Percentiles rank a stretch among this genome's conserved stretches.
Evolutionary conservation across 2,113 vertebrate genomes (phyloP).

Genomic region (Phylloscopus trochiloides): DNA sequence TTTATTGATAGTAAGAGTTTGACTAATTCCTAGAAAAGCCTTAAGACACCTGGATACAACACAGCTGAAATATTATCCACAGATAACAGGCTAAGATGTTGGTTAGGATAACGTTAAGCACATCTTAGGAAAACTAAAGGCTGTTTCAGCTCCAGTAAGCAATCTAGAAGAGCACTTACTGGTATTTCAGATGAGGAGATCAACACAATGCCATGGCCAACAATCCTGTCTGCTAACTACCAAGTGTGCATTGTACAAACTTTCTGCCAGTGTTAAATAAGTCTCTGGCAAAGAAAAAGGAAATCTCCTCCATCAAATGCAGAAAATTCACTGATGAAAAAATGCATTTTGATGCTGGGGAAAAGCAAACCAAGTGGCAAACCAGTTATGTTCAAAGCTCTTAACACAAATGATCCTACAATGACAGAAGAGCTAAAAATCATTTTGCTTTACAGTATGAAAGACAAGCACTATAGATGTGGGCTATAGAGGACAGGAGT

Average conservation of each 20-base stretch:
- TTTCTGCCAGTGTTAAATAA: background rate
- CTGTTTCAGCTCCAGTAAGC: background rate
- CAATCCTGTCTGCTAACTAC: background rate
- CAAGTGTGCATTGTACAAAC: background rate
- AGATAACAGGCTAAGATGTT: background rate
- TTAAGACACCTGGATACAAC: background rate
- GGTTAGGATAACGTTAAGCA: background rate
- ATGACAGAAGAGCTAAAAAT: background rate
- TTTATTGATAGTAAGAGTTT: background rate
- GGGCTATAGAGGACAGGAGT: background rate
- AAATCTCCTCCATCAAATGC: background rate
- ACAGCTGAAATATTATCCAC: background rate
- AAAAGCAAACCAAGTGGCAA: background rate
- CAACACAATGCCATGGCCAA: rapidly evolving
- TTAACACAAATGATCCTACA: background rate
- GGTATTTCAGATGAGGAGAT: background rate
- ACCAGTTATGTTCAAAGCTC: background rate
- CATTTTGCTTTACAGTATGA: background rate
- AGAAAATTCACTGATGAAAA: background rate
- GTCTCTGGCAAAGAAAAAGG: background rate
- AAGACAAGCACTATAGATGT: background rate
- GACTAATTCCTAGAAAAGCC: background rate
- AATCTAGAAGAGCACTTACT: background rate
- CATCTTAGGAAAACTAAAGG: background rate
- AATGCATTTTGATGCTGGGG: background rate